Evolutionary conservation across 2,797 vertebrate species (phyloP).

Genomic region (Vireo griseus): DNA sequence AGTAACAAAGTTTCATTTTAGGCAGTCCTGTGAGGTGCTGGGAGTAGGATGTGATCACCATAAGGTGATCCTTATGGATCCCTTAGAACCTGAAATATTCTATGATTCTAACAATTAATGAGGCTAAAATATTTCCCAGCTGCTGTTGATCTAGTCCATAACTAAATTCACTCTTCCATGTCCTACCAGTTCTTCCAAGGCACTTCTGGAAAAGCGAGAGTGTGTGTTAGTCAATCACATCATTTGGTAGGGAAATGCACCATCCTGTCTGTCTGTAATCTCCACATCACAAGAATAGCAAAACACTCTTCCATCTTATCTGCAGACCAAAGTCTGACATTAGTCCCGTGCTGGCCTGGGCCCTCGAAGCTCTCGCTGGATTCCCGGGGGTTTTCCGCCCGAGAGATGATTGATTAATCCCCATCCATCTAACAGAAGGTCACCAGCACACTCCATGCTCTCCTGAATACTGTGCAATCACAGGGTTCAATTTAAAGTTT

Average conservation of each 20-base stretch:
- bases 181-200: slow-evolving; percentile 4
- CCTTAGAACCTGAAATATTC: background rate
- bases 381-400: background rate
- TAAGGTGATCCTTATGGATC: background rate
- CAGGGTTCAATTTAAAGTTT: background rate
- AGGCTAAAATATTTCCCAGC: background rate
- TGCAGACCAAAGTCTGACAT: background rate
- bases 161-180: background rate
- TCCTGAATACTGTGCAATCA: background rate
- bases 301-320: background rate
- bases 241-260: slow-evolving; percentile 16
- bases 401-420: background rate
- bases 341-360: background rate
- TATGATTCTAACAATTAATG: background rate
- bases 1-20: background rate
- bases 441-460: background rate
- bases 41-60: background rate
- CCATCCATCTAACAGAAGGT: background rate
- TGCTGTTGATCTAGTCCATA: background rate
- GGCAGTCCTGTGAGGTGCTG: background rate
- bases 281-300: slow-evolving; percentile 21
- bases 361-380: accelerated
- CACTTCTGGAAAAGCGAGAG: background rate
- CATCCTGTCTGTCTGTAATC: background rate
- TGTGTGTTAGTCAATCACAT: background rate